Evolutionary conservation across 2,113 vertebrate genomes (phyloP).

Genomic region (Poeciliopsis turrubarensis): DNA sequence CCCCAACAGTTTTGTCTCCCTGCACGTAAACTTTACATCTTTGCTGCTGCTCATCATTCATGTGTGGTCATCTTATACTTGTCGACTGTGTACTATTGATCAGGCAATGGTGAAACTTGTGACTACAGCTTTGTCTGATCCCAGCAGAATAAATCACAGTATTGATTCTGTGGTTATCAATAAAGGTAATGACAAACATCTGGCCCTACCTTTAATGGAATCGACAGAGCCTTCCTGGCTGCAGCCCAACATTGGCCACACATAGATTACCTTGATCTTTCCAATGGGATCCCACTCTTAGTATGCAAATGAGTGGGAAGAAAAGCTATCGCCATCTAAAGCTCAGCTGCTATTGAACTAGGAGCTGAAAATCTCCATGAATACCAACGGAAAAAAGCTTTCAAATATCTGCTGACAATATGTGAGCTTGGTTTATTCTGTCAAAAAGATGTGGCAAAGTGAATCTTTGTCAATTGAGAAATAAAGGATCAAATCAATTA

Average conservation of each 20-base stretch:
- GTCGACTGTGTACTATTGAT: slow-evolving; percentile 82
- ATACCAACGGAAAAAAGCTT: slow-evolving; percentile 61
- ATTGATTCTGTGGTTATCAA: slow-evolving; percentile 83
- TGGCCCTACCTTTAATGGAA: slow-evolving; percentile 82
- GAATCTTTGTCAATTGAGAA: slow-evolving; percentile 72
- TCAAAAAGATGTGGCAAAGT: slow-evolving; percentile 66
- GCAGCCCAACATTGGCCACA: slow-evolving; percentile 62
- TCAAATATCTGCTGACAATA: slow-evolving; percentile 67
- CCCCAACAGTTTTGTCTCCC: slow-evolving; percentile 16
- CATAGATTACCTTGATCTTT: slow-evolving; percentile 80
- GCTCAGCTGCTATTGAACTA: slow-evolving; percentile 58
- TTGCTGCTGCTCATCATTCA: slow-evolving; percentile 67
- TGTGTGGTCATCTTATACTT: slow-evolving; percentile 74
- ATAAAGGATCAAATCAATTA: slow-evolving; percentile 76
- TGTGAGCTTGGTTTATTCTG: slow-evolving; percentile 59
- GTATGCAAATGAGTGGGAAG: slow-evolving; percentile 69
- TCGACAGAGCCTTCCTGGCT: slow-evolving; percentile 79
- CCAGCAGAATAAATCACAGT: slow-evolving; percentile 82
- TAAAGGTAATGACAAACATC: slow-evolving; percentile 85
- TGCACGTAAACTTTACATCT: slow-evolving; percentile 45
- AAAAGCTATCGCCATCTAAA: slow-evolving; percentile 63
- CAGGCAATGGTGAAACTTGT: slow-evolving; percentile 77
- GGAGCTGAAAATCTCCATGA: slow-evolving; percentile 64
- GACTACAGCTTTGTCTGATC: slow-evolving; percentile 81
- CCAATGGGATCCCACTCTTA: slow-evolving; percentile 70